Evolutionary conservation across 2,888 invertebrate species (phyloP).

Genomic region (Entomobrya multifasciata): DNA sequence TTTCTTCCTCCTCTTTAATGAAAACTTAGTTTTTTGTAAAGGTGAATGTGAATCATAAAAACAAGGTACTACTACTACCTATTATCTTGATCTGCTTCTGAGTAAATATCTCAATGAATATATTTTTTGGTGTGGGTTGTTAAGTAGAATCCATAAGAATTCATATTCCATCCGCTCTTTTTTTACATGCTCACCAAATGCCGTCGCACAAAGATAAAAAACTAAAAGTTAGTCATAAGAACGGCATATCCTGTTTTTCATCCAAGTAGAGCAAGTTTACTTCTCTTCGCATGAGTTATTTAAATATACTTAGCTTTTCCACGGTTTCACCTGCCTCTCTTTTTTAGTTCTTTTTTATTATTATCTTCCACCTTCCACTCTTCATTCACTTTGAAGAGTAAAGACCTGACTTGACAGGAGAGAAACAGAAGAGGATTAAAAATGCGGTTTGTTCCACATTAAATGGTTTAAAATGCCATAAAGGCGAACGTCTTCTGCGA

Average conservation of each 20-base stretch:
- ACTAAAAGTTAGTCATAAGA: constrained; percentile 41
- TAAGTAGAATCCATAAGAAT: constrained; percentile 54
- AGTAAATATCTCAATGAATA: constrained; percentile 30
- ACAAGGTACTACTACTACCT: not conserved
- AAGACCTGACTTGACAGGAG: constrained; percentile 4
- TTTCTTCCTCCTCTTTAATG: constrained; percentile 44
- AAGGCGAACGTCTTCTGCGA: constrained; percentile 21
- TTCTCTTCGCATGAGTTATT: constrained; percentile 38
- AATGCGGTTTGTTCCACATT: constrained; percentile 62
- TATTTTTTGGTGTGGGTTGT: not conserved
- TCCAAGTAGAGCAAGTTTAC: constrained; percentile 45
- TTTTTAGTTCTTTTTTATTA: not conserved
- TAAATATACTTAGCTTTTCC: constrained; percentile 15
- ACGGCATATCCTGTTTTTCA: constrained; percentile 61
- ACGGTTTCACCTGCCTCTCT: constrained; percentile 59
- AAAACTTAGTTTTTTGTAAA: not conserved
- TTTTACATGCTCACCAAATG: constrained; percentile 53
- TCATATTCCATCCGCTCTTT: constrained; percentile 63
- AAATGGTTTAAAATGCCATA: constrained; percentile 49
- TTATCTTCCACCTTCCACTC: no score
- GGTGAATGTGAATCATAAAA: not conserved
- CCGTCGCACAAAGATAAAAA: constrained; percentile 41
- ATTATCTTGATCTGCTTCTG: no score
- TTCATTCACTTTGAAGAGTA: no score
- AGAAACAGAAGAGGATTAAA: constrained; percentile 4